A percentile compares a stretch with the other conserved stretches of the same genome.
phyloP scores from a whole-genome alignment of 2,113 vertebrate genomes.

The Silurus glanis region DNA sequence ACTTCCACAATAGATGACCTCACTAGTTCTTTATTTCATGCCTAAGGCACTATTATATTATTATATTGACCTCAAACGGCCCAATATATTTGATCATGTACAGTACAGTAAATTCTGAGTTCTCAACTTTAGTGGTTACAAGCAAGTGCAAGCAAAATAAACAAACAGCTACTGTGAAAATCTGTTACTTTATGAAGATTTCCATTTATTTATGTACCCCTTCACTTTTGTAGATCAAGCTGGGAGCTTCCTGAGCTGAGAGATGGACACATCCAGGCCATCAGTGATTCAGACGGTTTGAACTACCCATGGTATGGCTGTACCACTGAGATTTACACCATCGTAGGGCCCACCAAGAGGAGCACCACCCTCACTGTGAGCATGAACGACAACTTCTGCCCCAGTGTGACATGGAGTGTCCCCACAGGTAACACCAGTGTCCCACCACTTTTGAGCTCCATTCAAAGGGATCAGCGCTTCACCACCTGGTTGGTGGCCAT shows the following conservation, averaged over 20 bases:
- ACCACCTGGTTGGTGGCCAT: constrained; percentile 87
- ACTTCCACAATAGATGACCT: constrained; percentile 9
- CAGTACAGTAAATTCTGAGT: background rate
- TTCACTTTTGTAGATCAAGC: constrained; percentile 75
- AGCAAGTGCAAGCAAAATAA: background rate
- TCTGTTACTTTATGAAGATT: background rate
- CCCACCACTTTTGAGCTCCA: constrained; percentile 78
- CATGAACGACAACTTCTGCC: constrained; percentile 91
- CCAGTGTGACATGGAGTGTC: constrained; percentile 86
- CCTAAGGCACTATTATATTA: background rate
- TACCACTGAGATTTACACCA: constrained; percentile 83
- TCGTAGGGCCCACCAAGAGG: constrained; percentile 81
- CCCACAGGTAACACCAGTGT: constrained; percentile 79
- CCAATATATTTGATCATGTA: constrained; percentile 6
- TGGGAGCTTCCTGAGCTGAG: constrained; percentile 85
- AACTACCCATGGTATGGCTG: constrained; percentile 89
- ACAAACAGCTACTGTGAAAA: background rate
- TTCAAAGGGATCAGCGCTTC: constrained; percentile 84
- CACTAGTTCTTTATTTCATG: background rate
- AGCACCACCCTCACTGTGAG: constrained; percentile 81
- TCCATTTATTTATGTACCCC: background rate
- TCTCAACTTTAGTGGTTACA: background rate
- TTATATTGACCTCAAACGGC: background rate
- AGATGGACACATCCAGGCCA: constrained; percentile 78
- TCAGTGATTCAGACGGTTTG: constrained; percentile 85